phyloP scores from a whole-genome alignment of 2,797 vertebrate species.

The Liasis olivaceus region DNA sequence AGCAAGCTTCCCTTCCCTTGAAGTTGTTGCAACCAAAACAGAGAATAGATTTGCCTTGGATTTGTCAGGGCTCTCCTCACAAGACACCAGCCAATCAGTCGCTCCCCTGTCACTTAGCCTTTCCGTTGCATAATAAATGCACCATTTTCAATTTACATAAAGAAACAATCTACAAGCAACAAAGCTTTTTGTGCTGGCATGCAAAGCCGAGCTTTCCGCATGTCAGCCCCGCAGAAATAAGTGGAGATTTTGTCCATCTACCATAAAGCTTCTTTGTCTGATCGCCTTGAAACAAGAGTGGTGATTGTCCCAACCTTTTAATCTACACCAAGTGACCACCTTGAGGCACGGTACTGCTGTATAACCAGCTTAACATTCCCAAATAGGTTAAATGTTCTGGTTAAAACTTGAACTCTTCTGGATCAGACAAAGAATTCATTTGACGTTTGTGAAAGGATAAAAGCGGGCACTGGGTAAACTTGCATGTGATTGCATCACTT shows the following conservation, averaged over 20 bases:
- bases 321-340: conserved; percentile 84
- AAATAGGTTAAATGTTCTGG: conserved; percentile 61
- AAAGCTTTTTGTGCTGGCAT: conserved; percentile 72
- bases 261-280: conserved; percentile 87
- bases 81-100: conserved; percentile 59
- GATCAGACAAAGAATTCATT: conserved; percentile 25
- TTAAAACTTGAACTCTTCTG: conserved; percentile 54
- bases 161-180: conserved; percentile 73
- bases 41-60: conserved; percentile 36
- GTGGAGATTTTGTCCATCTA: conserved; percentile 81
- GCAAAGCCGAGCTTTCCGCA: conserved; percentile 75
- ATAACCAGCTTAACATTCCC: conserved; percentile 86
- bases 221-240: conserved; percentile 75
- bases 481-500: accelerated
- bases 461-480: neutral
- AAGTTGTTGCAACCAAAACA: conserved; percentile 16
- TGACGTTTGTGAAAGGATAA: conserved; percentile 29
- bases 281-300: conserved; percentile 75
- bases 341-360: conserved; percentile 70
- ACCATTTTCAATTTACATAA: conserved; percentile 75
- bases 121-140: conserved; percentile 69
- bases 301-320: conserved; percentile 81
- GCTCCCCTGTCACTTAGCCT: conserved; percentile 45
- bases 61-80: conserved; percentile 43
- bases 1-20: conserved; percentile 13